Conservation (phyloP, 2,113 vertebrate genomes). For the Marcusenius ussheri region DNA sequence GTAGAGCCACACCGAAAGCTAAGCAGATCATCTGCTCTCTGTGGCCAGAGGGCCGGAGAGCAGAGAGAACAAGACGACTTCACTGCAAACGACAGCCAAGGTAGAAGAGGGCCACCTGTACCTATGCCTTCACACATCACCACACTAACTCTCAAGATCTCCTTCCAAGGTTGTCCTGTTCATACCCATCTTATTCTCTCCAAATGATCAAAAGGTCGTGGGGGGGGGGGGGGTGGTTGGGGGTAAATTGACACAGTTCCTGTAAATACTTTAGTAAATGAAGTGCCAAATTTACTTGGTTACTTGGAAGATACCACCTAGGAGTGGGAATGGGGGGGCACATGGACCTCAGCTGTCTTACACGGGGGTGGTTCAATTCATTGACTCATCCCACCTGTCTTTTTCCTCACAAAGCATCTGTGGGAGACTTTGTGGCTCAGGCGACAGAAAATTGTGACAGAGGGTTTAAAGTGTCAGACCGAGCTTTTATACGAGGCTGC, state of each 20-base stretch:
- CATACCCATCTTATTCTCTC: background rate
- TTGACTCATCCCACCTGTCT: background rate
- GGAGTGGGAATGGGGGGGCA: background rate
- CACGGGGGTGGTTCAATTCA: background rate
- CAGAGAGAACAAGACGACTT: background rate
- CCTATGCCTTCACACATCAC: background rate
- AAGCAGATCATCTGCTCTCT: background rate
- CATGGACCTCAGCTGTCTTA: background rate
- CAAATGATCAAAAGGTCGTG: background rate
- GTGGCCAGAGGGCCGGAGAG: background rate
- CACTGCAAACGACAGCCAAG: background rate
- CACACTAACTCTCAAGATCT: background rate
- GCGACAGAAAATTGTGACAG: background rate
- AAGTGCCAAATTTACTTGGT: background rate
- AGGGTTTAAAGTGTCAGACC: background rate
- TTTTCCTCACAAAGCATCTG: background rate
- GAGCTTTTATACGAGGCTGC: no score
- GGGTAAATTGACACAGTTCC: background rate
- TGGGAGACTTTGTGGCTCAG: background rate
- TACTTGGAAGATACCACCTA: background rate
- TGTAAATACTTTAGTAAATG: background rate
- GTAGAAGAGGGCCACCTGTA: background rate
- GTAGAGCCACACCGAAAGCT: background rate
- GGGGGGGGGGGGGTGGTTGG: accelerated
- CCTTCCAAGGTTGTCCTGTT: background rate